A percentile compares a stretch with the other conserved stretches of the same genome.
Conservation (phyloP, 2,113 vertebrate genomes). For the Zosterops japonicus region DNA sequence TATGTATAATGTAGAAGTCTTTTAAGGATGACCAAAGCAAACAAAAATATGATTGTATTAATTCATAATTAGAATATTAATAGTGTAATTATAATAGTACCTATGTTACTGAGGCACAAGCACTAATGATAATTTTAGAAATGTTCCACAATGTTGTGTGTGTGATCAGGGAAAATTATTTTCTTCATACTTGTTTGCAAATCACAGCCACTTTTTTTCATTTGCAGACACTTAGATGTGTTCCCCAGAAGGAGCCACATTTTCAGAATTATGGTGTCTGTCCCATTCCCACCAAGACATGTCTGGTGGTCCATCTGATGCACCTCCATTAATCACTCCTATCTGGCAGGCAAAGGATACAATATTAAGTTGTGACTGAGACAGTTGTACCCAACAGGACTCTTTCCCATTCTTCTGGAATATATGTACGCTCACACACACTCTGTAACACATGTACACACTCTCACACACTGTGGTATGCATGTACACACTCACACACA, state of each 20-base stretch:
- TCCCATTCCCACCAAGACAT: neutral
- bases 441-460: fast-evolving
- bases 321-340: neutral
- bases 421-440: fast-evolving
- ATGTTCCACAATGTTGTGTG: neutral
- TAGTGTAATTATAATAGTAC: neutral
- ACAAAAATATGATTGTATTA: neutral
- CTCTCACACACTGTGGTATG: neutral
- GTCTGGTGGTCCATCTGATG: neutral
- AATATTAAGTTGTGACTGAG: neutral
- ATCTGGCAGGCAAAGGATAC: neutral
- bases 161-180: neutral
- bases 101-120: neutral
- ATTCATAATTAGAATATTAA: neutral
- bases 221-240: neutral
- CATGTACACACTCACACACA: too few species aligned
- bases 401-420: neutral
- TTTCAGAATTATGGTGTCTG: neutral
- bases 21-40: neutral
- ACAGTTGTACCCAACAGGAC: fast-evolving
- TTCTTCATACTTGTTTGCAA: neutral
- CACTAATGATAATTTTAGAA: neutral
- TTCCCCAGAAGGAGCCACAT: neutral
- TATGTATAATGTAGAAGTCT: neutral
- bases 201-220: neutral